Base-by-base conservation (phyloP, 2,113 vertebrate genomes). In the Leptobrachium leishanense region DNA sequence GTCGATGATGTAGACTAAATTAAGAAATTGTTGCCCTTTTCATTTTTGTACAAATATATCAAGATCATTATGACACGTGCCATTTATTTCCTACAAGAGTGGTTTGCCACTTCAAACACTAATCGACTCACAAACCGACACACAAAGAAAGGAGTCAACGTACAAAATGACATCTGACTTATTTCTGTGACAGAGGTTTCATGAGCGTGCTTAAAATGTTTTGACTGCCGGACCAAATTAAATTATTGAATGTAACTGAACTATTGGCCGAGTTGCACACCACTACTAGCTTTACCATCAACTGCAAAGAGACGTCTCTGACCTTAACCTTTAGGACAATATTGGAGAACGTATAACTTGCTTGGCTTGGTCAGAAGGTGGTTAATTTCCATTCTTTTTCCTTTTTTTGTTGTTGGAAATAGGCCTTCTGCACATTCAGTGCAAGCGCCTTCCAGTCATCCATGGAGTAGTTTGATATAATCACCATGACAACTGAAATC, bases 401-500 rank as follows among this genome's bases (percentile, higher is more conserved):
- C 20, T 53, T 62, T 72, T 55, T 76, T 82, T 12, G 44, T 50
- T 50, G 8, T 50, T 85, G 74, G 83, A 87, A 84, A 12, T 20
- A 43, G 86, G 85, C 86, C 85, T 87, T 87, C 89, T 91, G 83
- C 86, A 88, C 90, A 88, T 91, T 89, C 82, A 42, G 42, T 72
- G 85, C 86, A 85, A 89, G 71, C 84, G 89, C 85, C 86, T 89
- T 85, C 82, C 84, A 87, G 84, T 82, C 86, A 88, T 93, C 88
- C 87, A 75, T 84, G 85, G 88, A 84, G 86, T 89, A 91, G 92
- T 91, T 95, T 95, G 94, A 95, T 96, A 94, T 96, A 93, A 96
- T 97, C 96, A 94, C 94, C 94, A 95, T 94, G 92, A 98, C 95
- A 96, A 96, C 92, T 89, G 91, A 89, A 91, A 92, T 91, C 93